phyloP scores from a whole-genome alignment of 2,113 vertebrate species.

The Brachionichthys hirsutus region DNA sequence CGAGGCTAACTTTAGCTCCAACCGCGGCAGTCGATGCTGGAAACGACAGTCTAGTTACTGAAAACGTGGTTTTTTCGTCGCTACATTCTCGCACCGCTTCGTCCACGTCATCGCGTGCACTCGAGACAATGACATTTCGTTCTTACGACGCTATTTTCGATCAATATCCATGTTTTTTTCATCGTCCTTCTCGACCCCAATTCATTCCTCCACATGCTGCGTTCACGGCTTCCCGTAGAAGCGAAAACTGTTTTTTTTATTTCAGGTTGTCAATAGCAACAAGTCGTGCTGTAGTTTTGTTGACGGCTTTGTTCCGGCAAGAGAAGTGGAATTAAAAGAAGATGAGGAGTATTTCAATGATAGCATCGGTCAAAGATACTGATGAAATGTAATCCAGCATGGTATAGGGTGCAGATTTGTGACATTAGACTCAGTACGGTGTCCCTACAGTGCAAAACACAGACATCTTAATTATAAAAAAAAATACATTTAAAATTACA shows the following conservation, averaged over 20 bases:
- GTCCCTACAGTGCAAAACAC: too few relatives aligned
- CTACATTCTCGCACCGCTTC: fast-evolving
- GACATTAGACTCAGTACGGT: too few relatives aligned
- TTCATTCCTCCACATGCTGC: conserved; percentile 46
- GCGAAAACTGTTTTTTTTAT: conserved; percentile 9
- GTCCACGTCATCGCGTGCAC: fast-evolving
- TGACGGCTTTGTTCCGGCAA: too few relatives aligned
- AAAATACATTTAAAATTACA: too few relatives aligned
- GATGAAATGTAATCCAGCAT: too few relatives aligned
- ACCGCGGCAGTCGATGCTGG: conserved; percentile 11
- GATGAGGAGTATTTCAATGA: too few relatives aligned
- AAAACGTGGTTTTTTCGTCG: neutral
- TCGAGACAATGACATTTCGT: neutral
- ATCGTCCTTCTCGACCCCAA: conserved; percentile 43
- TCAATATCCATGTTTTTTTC: conserved; percentile 47
- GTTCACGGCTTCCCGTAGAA: conserved; percentile 42
- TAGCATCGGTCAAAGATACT: too few relatives aligned
- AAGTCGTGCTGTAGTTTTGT: neutral
- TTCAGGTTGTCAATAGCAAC: neutral
- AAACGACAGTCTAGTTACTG: neutral
- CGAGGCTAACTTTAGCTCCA: conserved; percentile 46
- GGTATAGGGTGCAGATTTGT: too few relatives aligned
- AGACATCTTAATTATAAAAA: too few relatives aligned
- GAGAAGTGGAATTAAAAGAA: too few relatives aligned
- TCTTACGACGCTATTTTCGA: conserved; percentile 32